Base-by-base conservation (phyloP, 2,888 invertebrate genomes). In the Drosophila mettleri region DNA sequence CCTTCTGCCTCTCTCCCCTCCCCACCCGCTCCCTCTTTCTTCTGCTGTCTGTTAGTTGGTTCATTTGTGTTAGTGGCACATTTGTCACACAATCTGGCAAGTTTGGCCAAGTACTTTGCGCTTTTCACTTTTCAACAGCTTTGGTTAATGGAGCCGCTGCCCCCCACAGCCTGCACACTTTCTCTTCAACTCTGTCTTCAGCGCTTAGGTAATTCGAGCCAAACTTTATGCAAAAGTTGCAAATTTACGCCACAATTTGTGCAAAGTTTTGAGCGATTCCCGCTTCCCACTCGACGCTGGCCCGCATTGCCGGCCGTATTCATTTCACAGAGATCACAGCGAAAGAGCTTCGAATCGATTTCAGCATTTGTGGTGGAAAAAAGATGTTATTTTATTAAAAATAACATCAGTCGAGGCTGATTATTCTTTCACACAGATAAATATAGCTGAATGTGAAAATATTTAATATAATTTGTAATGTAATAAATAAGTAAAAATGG, bases 161-260 rank as follows among this genome's bases (percentile, higher is more conserved):
- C 36, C 34, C 36, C 8, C n/a, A 22, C 34, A 3, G 33, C n/a
- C 48, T 20, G 45, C 48, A 2, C 48, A 20, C 48, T 48, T 34
- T 34, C 34, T 16, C 27, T 12, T n/a, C 55, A 48, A 41, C 52
- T 24, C 63, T 29, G 48, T n/a, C 62, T 58, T 55, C 70, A 31
- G 48, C 78, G 80, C 73, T 81, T 80, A 80, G 82, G 81, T 83
- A 83, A 83, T 83, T 83, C 78, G 69, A 82, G 82, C 69, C 74
- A 81, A 85, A 85, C 84, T 85, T 85, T 86, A 82, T 84, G 84
- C 84, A 68, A 81, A 85, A 85, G 76, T 85, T 85, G 81, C 86
- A 85, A 86, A 86, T 86, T 85, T 80, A 72, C 73, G 80, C 69
- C 86, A 80, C 86, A 85, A 86, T 83, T 83, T 83, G 85, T 67